phyloP scores from a whole-genome alignment of 2,888 invertebrate species.

The Phyllotreta cruciferae region DNA sequence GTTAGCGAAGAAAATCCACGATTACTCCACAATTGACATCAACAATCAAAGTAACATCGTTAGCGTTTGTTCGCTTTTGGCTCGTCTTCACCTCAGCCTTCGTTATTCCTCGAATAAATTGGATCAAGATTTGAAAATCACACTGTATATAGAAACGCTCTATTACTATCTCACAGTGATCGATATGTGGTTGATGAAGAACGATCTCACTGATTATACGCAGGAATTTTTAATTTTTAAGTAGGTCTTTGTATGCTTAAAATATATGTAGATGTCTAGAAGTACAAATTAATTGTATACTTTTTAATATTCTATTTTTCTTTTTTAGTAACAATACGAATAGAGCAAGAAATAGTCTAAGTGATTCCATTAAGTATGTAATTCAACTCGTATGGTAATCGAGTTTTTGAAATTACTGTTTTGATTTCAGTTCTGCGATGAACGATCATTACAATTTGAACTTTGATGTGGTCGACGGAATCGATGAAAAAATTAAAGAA shows the following conservation, averaged over 20 bases:
- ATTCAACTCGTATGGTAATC: too few species aligned
- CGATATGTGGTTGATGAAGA: constrained; percentile 55
- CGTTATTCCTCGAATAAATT: constrained; percentile 48
- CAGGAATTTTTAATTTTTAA: constrained; percentile 54
- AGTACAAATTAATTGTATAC: not conserved
- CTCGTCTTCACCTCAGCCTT: constrained; percentile 49
- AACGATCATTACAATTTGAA: constrained; percentile 36
- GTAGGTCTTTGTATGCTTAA: constrained; percentile 23
- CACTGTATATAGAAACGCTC: constrained; percentile 54
- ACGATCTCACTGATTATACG: constrained; percentile 52
- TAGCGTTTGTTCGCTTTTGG: constrained; percentile 50
- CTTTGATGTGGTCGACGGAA: constrained; percentile 40
- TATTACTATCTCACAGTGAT: constrained; percentile 54
- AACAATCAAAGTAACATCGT: constrained; percentile 39
- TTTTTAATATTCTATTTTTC: not conserved
- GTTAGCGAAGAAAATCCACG: constrained; percentile 49
- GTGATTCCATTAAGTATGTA: not conserved
- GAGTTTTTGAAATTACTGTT: not conserved
- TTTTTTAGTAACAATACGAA: not conserved
- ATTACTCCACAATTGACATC: constrained; percentile 46
- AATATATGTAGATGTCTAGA: not conserved
- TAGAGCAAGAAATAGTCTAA: not conserved
- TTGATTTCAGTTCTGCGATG: constrained; percentile 28
- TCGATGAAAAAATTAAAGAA: constrained; percentile 42
- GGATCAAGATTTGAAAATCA: constrained; percentile 55